These are phyloP conservation scores for Meloe dianella DNA, from an alignment of 2,888 invertebrate genomes.

Conservation along the genomic window DNA sequence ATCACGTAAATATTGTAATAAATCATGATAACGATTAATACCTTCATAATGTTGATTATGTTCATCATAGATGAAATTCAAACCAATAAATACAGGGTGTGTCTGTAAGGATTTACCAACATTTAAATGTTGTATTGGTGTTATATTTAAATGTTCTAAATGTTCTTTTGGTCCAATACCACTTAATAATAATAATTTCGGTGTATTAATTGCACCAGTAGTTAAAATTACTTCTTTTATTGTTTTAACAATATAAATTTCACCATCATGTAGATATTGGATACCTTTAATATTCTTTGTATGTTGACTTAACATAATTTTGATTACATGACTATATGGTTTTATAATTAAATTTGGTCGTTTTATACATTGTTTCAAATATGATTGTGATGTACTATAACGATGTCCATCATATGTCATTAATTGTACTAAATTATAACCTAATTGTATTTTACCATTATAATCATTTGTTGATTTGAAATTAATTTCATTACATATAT, in stretches of 20 bases:
- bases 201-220: slow-evolving; percentile 76
- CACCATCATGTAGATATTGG: slow-evolving; percentile 26
- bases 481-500: slow-evolving; percentile 66
- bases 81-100: slow-evolving; percentile 70
- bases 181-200: slow-evolving; percentile 76
- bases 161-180: slow-evolving; percentile 56
- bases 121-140: slow-evolving; percentile 63
- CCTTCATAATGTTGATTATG: slow-evolving; percentile 45
- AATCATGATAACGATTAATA: slow-evolving; percentile 43
- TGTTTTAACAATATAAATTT: slow-evolving; percentile 59
- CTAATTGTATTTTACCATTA: slow-evolving; percentile 66
- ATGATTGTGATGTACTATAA: slow-evolving; percentile 71
- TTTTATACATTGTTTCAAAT: slow-evolving; percentile 63
- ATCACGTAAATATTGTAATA: slow-evolving; percentile 50
- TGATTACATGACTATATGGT: slow-evolving; percentile 66
- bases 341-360: slow-evolving; percentile 66
- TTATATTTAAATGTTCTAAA: slow-evolving; percentile 63
- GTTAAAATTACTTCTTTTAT: slow-evolving; percentile 75
- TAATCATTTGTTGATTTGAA: slow-evolving; percentile 65
- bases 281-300: slow-evolving; percentile 67
- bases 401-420: slow-evolving; percentile 70
- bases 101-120: slow-evolving; percentile 62
- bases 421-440: slow-evolving; percentile 66
- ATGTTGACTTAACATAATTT: slow-evolving; percentile 63
- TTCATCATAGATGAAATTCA: slow-evolving; percentile 62